Evolutionary conservation across 1,140 invertebrate species (phyloP).

Genomic region (Listronotus oregonensis): DNA sequence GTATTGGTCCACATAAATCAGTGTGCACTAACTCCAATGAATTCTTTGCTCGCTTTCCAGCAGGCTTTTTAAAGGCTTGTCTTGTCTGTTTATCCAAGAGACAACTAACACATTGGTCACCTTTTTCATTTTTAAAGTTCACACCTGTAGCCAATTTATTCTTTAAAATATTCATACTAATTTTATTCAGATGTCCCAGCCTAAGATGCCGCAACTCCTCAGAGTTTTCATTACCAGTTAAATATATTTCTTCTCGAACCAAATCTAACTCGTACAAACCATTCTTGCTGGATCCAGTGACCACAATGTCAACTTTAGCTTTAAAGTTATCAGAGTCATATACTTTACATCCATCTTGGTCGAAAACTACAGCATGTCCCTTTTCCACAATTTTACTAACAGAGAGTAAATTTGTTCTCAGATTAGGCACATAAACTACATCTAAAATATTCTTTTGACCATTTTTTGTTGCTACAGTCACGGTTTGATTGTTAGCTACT

Average conservation of each 20-base stretch:
- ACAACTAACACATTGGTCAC: neutral
- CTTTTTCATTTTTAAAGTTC: neutral
- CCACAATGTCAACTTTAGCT: neutral
- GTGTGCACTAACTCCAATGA: neutral
- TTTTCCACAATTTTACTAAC: neutral
- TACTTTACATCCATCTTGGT: neutral
- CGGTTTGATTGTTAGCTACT: neutral
- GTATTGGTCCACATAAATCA: neutral
- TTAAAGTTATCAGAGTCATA: neutral
- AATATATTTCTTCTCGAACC: neutral
- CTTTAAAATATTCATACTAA: neutral
- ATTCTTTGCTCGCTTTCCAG: neutral
- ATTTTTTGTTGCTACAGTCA: neutral
- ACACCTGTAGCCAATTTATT: neutral
- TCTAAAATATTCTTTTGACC: neutral
- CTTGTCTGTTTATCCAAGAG: neutral
- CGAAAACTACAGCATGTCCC: neutral
- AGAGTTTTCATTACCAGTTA: neutral
- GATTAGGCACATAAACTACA: neutral
- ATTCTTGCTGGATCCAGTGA: neutral
- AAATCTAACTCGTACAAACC: neutral
- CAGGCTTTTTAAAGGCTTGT: neutral
- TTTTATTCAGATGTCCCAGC: neutral
- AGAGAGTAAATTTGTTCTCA: neutral
- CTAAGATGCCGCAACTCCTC: neutral